A percentile compares a stretch with the other conserved stretches of the same genome.
These are phyloP conservation scores for Nyctereutes procyonoides DNA, from an alignment of 2,113 vertebrate species.

Conservation along the genomic window DNA sequence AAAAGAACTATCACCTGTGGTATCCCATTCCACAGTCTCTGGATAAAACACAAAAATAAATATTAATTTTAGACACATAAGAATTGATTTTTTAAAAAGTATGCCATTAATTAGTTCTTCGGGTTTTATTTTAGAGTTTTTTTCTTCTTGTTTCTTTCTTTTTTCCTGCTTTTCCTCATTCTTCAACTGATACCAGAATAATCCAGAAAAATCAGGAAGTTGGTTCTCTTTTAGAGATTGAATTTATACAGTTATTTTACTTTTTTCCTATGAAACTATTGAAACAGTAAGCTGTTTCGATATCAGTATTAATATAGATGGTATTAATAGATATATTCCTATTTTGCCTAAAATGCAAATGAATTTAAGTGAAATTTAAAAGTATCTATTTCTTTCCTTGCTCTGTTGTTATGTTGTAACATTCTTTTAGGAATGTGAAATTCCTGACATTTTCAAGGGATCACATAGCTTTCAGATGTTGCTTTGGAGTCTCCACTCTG, in stretches of 20 bases:
- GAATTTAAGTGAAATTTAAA: background rate
- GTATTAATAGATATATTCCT: background rate
- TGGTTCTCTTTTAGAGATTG: background rate
- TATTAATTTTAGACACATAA: background rate
- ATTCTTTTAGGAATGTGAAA: constrained; percentile 10
- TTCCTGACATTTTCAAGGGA: constrained; percentile 55
- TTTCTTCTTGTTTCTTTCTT: background rate
- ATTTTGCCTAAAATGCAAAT: background rate
- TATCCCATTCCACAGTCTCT: background rate
- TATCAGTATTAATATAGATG: no score
- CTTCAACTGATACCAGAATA: background rate
- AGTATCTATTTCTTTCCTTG: background rate
- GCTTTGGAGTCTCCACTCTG: background rate
- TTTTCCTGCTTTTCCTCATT: background rate
- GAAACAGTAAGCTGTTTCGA: background rate
- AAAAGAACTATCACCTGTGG: no score
- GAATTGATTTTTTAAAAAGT: background rate
- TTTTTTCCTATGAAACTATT: background rate
- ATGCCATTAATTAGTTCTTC: background rate
- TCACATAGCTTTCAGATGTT: background rate
- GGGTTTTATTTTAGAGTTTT: background rate
- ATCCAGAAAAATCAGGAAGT: background rate
- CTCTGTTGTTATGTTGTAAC: background rate
- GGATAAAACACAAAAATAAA: background rate
- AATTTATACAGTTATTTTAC: background rate